Evolutionary conservation across 2,888 invertebrate genomes (phyloP), one percentile per base, ranked within the genome.

Genomic region (Xestia c-nigrum): DNA sequence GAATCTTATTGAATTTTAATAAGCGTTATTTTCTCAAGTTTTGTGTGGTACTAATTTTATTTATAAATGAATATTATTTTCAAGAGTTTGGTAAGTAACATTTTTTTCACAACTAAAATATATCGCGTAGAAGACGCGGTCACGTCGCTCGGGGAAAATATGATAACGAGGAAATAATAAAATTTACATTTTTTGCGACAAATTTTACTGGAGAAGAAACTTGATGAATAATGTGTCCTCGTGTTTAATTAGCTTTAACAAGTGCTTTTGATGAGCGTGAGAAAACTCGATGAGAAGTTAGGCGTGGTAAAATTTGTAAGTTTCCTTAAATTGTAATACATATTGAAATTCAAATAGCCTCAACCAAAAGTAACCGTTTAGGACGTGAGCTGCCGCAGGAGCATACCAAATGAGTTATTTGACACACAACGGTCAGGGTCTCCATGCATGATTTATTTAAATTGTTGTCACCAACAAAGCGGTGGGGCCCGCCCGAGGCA

Each of bases 361-460:
- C 78, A 71, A 76, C 78, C 75, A 80, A 76, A 80, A 76, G 70
- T 73, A 66, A 65, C 69, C 74, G 70, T 74, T 82, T 47, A 59
- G 67, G 52, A 50, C 31, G 46, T 57, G 38, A 63, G 16, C 16
- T 31, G 59, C 67, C 47, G n/a, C 63, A 65, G 67, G 38, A 79
- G 85, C 84, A 81, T 89, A 85, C 78, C 46, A 59, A 87, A 89
- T 83, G 78, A 80, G 85, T 70, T 78, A 78, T 81, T 79, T 74
- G 55, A 80, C 73, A 65, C 76, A 88, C 86, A 85, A 83, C 80
- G 76, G 79, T 40, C 85, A 80, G 75, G 78, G 83, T 38, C 80
- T 81, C 77, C 82, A 87, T 88, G 85, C 87, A 90, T 91, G 81
- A 90, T 90, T 90, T 90, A 92, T 90, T 90, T 76, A 85, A 83